Conservation (phyloP, 2,888 invertebrate genomes). For the Diaperis boleti region DNA sequence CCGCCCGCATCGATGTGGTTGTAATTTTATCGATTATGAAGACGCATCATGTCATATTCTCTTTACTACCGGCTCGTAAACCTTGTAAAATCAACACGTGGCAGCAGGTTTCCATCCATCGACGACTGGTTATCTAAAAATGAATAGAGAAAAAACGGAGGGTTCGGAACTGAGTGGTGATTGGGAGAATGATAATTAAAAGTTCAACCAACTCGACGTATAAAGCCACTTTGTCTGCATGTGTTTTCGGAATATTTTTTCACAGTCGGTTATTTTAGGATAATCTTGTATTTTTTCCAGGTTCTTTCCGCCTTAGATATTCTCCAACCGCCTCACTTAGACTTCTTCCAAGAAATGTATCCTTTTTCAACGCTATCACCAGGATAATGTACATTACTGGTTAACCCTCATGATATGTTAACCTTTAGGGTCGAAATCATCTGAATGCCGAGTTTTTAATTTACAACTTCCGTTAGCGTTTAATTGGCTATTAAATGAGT, state of each 20-base stretch:
- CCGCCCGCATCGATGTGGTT: background rate
- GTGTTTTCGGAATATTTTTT: too few relatives aligned
- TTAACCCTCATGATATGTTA: conserved; percentile 39
- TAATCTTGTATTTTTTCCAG: conserved; percentile 71
- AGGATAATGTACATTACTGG: conserved; percentile 7
- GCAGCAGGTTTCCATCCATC: conserved; percentile 13
- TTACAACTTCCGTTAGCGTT: conserved; percentile 55
- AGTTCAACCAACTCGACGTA: conserved; percentile 15
- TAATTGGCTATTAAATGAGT: conserved; percentile 54
- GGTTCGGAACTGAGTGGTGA: conserved; percentile 7
- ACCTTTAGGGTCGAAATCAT: conserved; percentile 44
- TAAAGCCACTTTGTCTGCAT: background rate
- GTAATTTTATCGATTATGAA: conserved; percentile 13
- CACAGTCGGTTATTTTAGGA: conserved; percentile 9
- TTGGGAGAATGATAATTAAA: conserved; percentile 14
- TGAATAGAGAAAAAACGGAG: conserved; percentile 1
- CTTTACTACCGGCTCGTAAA: background rate
- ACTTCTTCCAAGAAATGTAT: conserved; percentile 99
- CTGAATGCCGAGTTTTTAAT: conserved; percentile 48
- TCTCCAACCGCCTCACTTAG: conserved; percentile 97
- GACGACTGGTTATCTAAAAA: conserved; percentile 9
- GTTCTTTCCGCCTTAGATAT: conserved; percentile 98
- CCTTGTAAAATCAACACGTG: conserved; percentile 10
- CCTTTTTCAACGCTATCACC: conserved; percentile 75
- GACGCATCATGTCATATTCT: background rate